Evolutionary conservation across 30 jellyfish, hydroid and myxozoan genomes (phyloP).

Genomic region (Catostylus mosaicus): DNA sequence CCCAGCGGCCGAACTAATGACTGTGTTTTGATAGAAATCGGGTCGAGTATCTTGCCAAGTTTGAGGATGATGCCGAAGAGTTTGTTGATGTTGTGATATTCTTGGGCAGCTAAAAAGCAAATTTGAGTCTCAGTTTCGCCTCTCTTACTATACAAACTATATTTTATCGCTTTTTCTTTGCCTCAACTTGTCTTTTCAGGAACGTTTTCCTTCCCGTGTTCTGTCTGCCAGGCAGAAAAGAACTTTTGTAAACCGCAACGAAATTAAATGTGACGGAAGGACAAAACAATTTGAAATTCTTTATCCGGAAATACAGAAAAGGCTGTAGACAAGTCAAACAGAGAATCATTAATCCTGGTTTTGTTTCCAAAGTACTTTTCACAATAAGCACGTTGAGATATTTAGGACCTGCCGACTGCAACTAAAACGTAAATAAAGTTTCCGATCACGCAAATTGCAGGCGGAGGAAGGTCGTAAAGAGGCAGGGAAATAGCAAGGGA

Average conservation of each 20-base stretch:
- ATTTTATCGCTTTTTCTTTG: neutral
- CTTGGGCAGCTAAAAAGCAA: constrained; percentile 49
- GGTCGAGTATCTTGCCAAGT: constrained; percentile 59
- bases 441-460: constrained; percentile 14
- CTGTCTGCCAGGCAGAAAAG: constrained; percentile 8
- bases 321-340: constrained; percentile 35
- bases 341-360: constrained; percentile 28
- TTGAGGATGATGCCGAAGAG: constrained; percentile 57
- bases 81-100: constrained; percentile 51
- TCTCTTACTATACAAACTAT: neutral
- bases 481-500: neutral
- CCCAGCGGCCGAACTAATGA: constrained; percentile 25
- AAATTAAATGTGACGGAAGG: constrained; percentile 18
- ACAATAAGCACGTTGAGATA: neutral
- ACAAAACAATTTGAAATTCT: constrained; percentile 36
- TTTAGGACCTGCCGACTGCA: neutral
- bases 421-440: neutral
- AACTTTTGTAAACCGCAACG: constrained; percentile 15
- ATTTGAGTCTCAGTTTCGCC: too few relatives aligned
- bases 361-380: constrained; percentile 12
- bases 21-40: constrained; percentile 33
- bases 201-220: neutral
- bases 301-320: constrained; percentile 57
- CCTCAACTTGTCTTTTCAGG: neutral
- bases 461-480: neutral